Evolutionary conservation across 37 sponge, comb jelly and placozoan species (phyloP), one percentile per base, ranked within the genome.

Genomic region (Axinella damicornis): DNA sequence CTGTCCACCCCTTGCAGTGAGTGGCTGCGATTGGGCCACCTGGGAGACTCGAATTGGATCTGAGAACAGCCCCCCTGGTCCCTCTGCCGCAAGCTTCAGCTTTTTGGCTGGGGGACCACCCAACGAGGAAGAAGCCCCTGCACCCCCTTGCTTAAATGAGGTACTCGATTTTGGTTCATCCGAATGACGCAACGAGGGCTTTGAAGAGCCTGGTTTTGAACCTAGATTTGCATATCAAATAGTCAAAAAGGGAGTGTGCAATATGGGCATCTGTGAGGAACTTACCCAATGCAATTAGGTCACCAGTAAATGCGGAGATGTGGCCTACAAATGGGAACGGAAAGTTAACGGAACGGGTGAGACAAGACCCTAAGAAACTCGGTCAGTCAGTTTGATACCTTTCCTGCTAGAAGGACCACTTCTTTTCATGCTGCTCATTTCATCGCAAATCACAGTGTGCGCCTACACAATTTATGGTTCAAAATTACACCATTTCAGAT

Each of bases 31-130:
- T 28, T 24, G 41, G 28, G 57, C 12, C 35, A 74, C 72, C 59
- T 87, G 92, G 39, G 93, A 35, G 15, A 93, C 58, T 22, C 87
- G 34, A 37, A 93, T 89, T 13, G 90, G 90, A 39, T 93, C 79
- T 19, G 94, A 77, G 69, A 93, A 93, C 25, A 93, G 73, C 1
- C 69, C 81, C 25, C 90, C 86, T 5, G 71, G 11, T 5, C 36
- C 32, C 33, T 73, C 74, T 28, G 35, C 19, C 18, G 84, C 25
- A 33, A 75, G 63, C 60, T 73, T 72, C 34, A 65, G 55, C 63
- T 83, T 83, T 36, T 83, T 83, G 0, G 84, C 6, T n/a, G 75
- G 67, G 2, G 61, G 74, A 52, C 22, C 53, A 0, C 55, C 66
- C 40, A 65, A 66, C 2, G 64, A 9, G 18, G 57, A 32, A 38